A percentile compares a stretch with the other conserved stretches of the same genome.
These are phyloP conservation scores for Psilopsiagon aurifrons DNA, from an alignment of 2,113 vertebrate species.

Conservation along the genomic window DNA sequence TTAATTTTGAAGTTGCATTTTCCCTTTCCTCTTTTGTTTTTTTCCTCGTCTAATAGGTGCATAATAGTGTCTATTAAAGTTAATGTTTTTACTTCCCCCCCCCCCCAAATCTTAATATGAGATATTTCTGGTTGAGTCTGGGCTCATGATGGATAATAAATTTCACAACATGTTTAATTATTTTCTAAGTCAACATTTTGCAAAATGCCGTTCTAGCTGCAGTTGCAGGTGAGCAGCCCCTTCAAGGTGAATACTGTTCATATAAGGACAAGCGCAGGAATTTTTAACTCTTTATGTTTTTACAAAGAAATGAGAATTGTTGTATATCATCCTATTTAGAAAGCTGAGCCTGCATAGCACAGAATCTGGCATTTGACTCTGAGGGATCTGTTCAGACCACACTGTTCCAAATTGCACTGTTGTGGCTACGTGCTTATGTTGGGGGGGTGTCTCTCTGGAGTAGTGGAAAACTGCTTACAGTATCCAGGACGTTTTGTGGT, in stretches of 20 bases:
- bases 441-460: not conserved
- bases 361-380: not conserved
- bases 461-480: not conserved
- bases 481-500: not conserved
- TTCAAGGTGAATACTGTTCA: not conserved
- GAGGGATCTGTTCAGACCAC: not conserved
- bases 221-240: not conserved
- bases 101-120: not conserved
- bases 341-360: not conserved
- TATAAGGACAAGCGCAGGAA: not conserved
- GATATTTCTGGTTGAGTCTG: not conserved
- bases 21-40: not conserved
- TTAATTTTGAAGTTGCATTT: constrained; percentile 42
- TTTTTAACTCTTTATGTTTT: not conserved
- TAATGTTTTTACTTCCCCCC: not conserved
- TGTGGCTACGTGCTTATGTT: not conserved
- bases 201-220: not conserved
- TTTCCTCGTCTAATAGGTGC: not conserved
- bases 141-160: not conserved
- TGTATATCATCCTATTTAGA: not conserved
- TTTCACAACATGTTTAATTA: not conserved
- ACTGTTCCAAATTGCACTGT: not conserved
- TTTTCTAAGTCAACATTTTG: not conserved
- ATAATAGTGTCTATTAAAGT: not conserved
- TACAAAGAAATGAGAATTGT: not conserved